Conservation (phyloP, 2,888 invertebrate species). For the Campaea margaritaria region DNA sequence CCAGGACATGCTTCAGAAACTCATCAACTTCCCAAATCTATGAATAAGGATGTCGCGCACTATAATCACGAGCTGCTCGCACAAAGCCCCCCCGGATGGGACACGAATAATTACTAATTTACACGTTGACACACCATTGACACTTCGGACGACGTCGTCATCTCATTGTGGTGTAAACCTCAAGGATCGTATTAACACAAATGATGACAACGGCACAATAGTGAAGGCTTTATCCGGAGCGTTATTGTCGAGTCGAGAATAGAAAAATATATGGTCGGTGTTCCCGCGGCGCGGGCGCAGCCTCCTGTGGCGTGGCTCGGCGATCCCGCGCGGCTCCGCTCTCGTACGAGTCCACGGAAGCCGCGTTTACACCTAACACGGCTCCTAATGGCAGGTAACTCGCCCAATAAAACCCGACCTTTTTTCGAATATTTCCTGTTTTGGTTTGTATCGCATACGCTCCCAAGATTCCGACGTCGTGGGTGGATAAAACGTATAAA, state of each 20-base stretch:
- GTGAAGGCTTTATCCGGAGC: conserved; percentile 69
- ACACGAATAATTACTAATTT: conserved; percentile 81
- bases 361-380: conserved; percentile 81
- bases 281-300: conserved; percentile 70
- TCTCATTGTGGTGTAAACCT: conserved; percentile 82
- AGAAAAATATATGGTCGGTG: conserved; percentile 79
- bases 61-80: conserved; percentile 63
- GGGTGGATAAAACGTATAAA: conserved; percentile 83
- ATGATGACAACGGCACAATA: conserved; percentile 82
- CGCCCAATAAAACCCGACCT: conserved; percentile 80
- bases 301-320: conserved; percentile 76
- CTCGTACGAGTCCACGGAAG: conserved; percentile 73
- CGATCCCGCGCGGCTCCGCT: conserved; percentile 58
- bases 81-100: conserved; percentile 78
- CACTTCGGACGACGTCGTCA: conserved; percentile 76
- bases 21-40: conserved; percentile 59
- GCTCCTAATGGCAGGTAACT: conserved; percentile 83
- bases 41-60: conserved; percentile 62
- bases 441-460: conserved; percentile 75
- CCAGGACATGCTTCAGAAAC: conserved; percentile 54
- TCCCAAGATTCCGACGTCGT: conserved; percentile 78
- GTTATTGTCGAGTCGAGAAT: conserved; percentile 77
- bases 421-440: conserved; percentile 82
- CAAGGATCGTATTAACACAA: conserved; percentile 84
- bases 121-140: conserved; percentile 82